A percentile compares a stretch with the other conserved stretches of the same genome.
phyloP scores from a whole-genome alignment of 1,140 invertebrate genomes.

The Eumaeus atala region DNA sequence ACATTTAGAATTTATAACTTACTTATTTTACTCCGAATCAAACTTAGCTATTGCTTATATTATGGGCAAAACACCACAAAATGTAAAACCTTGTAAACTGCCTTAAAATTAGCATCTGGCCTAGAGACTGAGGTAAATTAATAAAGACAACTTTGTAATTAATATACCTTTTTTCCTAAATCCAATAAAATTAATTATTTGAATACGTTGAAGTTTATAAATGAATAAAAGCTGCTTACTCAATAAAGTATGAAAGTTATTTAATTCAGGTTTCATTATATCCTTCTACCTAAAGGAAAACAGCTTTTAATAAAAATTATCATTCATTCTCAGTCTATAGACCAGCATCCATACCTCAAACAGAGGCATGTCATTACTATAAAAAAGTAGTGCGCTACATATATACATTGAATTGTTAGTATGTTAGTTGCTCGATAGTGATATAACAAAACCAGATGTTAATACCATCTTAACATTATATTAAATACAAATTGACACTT shows the following conservation, averaged over 20 bases:
- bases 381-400: constrained; percentile 11
- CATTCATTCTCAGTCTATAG: too few relatives aligned
- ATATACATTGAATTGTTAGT: constrained; percentile 18
- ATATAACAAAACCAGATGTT: constrained; percentile 1
- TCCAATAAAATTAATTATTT: too few relatives aligned
- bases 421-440: constrained; percentile 7
- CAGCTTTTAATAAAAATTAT: too few relatives aligned
- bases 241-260: too few relatives aligned
- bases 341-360: not conserved
- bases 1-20: constrained; percentile 47
- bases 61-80: constrained; percentile 37
- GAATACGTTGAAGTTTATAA: too few relatives aligned
- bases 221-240: too few relatives aligned
- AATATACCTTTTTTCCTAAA: too few relatives aligned
- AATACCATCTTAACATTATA: not conserved
- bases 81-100: constrained; percentile 27
- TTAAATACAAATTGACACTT: constrained; percentile 1
- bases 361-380: not conserved
- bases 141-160: too few relatives aligned
- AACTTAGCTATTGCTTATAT: constrained; percentile 52
- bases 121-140: not conserved
- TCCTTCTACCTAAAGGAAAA: too few relatives aligned
- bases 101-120: constrained; percentile 1
- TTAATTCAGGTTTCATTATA: too few relatives aligned
- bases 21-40: constrained; percentile 24